These are phyloP conservation scores for Bombyx mandarina DNA, from an alignment of 1,140 invertebrate genomes.

Conservation along the genomic window DNA sequence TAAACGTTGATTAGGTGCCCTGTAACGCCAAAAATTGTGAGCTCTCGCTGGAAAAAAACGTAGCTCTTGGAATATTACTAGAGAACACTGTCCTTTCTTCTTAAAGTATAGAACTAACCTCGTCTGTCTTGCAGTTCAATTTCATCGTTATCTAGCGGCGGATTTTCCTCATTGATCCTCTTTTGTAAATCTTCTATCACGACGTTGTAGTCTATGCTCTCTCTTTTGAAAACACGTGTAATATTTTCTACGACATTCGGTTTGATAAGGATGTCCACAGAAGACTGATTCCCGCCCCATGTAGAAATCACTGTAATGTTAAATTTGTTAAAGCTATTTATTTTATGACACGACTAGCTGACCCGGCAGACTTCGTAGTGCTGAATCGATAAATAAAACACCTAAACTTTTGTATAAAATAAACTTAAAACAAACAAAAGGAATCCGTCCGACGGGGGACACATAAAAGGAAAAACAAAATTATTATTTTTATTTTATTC, in stretches of 20 bases:
- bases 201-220: conserved; percentile 76
- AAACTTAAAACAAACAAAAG: too few species aligned
- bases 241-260: conserved; percentile 70
- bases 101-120: conserved; percentile 68
- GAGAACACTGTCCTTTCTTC: conserved; percentile 9
- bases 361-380: too few species aligned
- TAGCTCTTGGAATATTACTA: conserved; percentile 58
- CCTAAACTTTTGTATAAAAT: too few species aligned
- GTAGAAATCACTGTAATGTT: conserved; percentile 74
- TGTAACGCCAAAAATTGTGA: conserved; percentile 72
- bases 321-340: neutral
- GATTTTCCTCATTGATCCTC: conserved; percentile 84
- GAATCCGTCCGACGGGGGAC: too few species aligned
- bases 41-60: conserved; percentile 70
- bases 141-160: conserved; percentile 75
- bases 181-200: conserved; percentile 82
- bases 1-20: conserved; percentile 50
- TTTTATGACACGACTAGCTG: neutral
- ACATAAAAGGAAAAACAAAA: too few species aligned
- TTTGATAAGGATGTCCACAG: conserved; percentile 79
- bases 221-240: conserved; percentile 63
- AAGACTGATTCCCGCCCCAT: conserved; percentile 78
- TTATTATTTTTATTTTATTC: too few species aligned
- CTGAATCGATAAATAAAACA: too few species aligned
- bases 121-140: conserved; percentile 78